Base-by-base conservation (phyloP, 2,797 vertebrate genomes). In the Myoxocephalus aenaeus region DNA sequence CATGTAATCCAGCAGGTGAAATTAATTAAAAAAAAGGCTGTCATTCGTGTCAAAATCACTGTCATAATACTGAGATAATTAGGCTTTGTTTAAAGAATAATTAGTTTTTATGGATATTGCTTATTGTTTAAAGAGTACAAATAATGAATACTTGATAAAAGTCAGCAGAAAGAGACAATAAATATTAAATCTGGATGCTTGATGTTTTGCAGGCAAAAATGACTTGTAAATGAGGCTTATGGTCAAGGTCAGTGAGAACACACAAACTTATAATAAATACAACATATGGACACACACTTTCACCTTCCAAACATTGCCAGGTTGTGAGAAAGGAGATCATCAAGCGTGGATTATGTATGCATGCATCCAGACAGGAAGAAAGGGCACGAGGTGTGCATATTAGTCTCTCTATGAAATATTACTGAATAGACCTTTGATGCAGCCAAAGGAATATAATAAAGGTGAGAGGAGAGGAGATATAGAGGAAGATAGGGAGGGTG, bases 381-480 rank as follows among this genome's bases (percentile, higher is more conserved):
- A 91, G 91, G 84, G 86, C 86, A 83, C 42, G 38, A 80, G 83
- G 70, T 82, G 76, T 83, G 88, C 87, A 89, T 88, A 93, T 92
- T 91, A 83, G 89, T 86, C 87, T 86, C 87, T 85, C 81, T 86
- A 72, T 92, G 90, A 93, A 92, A 93, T 91, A 92, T 93, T 87
- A 92, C 89, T 64, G 66, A 86, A 74, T 29, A 89, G 90, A 90
- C 88, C 90, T 93, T 94, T 92, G 81, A 92, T 89, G 88, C 73
- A 81, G 90, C 81, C 74, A 68, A 81, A 80, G 73, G 54, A 86
- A 77, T 18, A 85, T 76, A 84, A 87, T 90, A 87, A 89, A 85
- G 72, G 73, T 57, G 85, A 79, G 74, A 77, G 62, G 22, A 71
- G n/a, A 51, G n/a, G 34, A 64, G 75, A 75, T 40, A 20, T 1